Conservation (phyloP, 2,888 invertebrate species). For the Drepana falcataria region DNA sequence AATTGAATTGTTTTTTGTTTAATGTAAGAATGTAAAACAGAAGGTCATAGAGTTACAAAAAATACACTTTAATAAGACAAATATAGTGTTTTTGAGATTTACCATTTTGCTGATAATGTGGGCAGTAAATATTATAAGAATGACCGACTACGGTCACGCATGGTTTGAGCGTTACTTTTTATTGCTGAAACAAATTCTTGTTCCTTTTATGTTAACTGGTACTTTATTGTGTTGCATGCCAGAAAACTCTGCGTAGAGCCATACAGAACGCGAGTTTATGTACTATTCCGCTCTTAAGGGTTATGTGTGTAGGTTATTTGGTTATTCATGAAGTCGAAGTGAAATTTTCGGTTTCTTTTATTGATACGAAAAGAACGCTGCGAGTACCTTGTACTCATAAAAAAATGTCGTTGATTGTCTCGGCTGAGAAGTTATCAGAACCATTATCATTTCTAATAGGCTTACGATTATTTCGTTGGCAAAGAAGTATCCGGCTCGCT, state of each 20-base stretch:
- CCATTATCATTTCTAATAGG: not conserved
- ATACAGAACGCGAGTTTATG: constrained; percentile 27
- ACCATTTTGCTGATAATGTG: not conserved
- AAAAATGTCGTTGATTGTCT: not conserved
- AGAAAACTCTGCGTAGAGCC: constrained; percentile 44
- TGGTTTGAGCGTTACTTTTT: constrained; percentile 53
- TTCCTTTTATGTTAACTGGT: constrained; percentile 64
- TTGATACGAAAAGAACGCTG: not conserved
- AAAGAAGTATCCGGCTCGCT: no score
- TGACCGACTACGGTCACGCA: constrained; percentile 58
- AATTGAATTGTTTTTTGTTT: not conserved
- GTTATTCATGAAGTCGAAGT: not conserved
- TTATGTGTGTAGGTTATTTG: not conserved
- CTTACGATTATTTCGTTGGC: not conserved
- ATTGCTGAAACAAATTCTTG: constrained; percentile 56
- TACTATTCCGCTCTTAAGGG: constrained; percentile 1
- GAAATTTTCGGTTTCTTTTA: not conserved
- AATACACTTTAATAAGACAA: no score
- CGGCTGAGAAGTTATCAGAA: not conserved
- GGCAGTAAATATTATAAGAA: no score
- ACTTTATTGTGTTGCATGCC: constrained; percentile 67
- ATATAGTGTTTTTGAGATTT: no score
- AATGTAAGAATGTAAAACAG: no score
- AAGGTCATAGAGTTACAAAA: no score
- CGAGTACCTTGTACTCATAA: not conserved